Conservation (phyloP, 2,113 vertebrate genomes). For the Grantiella picta region DNA sequence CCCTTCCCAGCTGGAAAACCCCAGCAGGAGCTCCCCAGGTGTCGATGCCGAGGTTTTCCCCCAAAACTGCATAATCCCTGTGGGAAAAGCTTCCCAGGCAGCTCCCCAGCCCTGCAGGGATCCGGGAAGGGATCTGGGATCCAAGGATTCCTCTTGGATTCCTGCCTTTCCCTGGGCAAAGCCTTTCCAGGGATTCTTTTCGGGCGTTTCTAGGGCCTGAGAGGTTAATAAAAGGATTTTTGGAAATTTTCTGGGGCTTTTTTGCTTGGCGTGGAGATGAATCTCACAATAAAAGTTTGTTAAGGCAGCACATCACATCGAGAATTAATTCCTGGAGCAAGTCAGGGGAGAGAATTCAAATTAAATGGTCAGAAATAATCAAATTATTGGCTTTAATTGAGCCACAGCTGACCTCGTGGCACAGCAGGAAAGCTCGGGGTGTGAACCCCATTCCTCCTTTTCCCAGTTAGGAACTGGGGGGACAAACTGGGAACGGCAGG, state of each 20-base stretch:
- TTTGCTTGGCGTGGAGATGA: background rate
- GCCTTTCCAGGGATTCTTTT: background rate
- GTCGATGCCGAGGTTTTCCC: rapidly evolving
- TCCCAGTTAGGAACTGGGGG: background rate
- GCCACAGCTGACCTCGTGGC: too few relatives aligned
- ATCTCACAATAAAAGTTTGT: background rate
- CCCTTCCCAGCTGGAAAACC: background rate
- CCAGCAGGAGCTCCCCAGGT: too few relatives aligned
- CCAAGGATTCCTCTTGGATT: background rate
- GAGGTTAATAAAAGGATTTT: background rate
- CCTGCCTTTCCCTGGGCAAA: background rate
- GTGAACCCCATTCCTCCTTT: background rate
- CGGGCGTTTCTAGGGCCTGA: background rate
- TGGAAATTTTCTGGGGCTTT: background rate
- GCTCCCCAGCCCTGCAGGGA: background rate
- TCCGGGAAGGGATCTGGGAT: too few relatives aligned
- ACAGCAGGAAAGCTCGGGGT: background rate
- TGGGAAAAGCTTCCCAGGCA: background rate
- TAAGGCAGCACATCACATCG: rapidly evolving
- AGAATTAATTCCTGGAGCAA: background rate
- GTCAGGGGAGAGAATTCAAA: background rate
- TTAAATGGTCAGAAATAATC: rapidly evolving
- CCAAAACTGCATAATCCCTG: rapidly evolving
- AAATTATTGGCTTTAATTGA: background rate
- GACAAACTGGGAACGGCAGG: background rate